A percentile compares a stretch with the other conserved stretches of the same genome.
Conservation (phyloP, 2,797 vertebrate species). For the Silurus lanzhouensis region DNA sequence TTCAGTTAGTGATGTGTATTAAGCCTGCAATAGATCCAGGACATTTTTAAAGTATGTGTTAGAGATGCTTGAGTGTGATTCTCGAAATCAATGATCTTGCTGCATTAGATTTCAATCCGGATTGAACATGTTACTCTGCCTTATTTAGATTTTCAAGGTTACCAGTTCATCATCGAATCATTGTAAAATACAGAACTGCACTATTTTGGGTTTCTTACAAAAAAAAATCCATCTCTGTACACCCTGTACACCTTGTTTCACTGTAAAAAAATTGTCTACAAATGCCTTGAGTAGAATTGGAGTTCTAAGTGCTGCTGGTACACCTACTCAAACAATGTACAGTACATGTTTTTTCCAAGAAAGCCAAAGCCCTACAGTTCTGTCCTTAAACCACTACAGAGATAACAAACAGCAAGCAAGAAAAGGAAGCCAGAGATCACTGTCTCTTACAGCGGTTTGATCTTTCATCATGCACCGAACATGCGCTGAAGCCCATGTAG, state of each 20-base stretch:
- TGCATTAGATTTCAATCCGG: background rate
- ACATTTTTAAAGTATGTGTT: background rate
- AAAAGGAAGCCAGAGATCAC: constrained; percentile 16
- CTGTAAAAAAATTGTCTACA: background rate
- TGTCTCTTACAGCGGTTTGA: constrained; percentile 19
- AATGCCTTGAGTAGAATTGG: background rate
- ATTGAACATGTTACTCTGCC: background rate
- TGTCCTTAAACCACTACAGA: background rate
- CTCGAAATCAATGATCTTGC: background rate
- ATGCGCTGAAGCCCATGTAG: constrained; percentile 11
- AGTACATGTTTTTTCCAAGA: background rate
- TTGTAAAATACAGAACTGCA: background rate
- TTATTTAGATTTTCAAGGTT: background rate
- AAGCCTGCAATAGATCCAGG: background rate
- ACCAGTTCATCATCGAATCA: background rate
- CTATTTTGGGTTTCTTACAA: background rate
- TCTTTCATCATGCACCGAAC: constrained; percentile 27
- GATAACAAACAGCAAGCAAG: constrained; percentile 30
- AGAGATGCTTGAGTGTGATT: background rate
- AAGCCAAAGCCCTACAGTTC: background rate
- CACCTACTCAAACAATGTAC: background rate
- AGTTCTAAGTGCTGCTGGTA: background rate
- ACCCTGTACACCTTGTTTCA: background rate
- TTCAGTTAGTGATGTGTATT: background rate
- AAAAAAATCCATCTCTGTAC: background rate